Evolutionary conservation across 2,888 invertebrate genomes (phyloP), one percentile per base, ranked within the genome.

Genomic region (Sicus ferrugineus): DNA sequence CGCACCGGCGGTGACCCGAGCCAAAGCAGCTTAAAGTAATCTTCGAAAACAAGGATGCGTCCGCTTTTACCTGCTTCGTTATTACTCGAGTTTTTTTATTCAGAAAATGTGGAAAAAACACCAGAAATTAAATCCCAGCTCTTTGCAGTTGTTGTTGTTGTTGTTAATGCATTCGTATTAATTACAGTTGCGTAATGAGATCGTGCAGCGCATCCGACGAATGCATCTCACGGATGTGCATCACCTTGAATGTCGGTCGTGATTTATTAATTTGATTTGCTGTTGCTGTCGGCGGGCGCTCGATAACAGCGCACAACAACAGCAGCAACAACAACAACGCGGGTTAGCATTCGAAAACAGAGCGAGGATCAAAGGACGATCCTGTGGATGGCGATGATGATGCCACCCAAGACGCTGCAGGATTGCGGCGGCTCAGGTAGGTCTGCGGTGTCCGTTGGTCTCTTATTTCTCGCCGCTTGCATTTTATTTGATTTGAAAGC

Each of bases 21-120:
- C 81, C 81, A 81, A 79, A 79, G 79, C 78, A 72, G 80, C 80
- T 81, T 81, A 81, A 73, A 64, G 61, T 71, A 72, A 73, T 72
- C 69, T 72, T 69, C 67, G 70, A 65, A 54, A 26, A 28, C 5
- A 31, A 50, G 64, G 64, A 64, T 64, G 38, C 23, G n/a, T 42
- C 16, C 42, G 42, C 30, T 59, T 34, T 38, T 31, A 30, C 19
- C 30, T 34, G 19, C 34, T 2, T 30, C 9, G 30, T 58, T 58
- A 4, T 34, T 58, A n/a, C 3, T 4, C 14, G 42, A 0, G 6
- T 11, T 62, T n/a, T 46, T 63, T 48, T 21, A 21, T 63, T 26
- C 46, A 26, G 30, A n/a, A 56, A 30, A 26, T n/a, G 19, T 11
- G 16, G 16, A 21, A 56, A 30, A 26, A 56, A 26, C 16, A 30